phyloP scores from a whole-genome alignment of 1,140 invertebrate genomes.

The Dufourea novaeangliae region DNA sequence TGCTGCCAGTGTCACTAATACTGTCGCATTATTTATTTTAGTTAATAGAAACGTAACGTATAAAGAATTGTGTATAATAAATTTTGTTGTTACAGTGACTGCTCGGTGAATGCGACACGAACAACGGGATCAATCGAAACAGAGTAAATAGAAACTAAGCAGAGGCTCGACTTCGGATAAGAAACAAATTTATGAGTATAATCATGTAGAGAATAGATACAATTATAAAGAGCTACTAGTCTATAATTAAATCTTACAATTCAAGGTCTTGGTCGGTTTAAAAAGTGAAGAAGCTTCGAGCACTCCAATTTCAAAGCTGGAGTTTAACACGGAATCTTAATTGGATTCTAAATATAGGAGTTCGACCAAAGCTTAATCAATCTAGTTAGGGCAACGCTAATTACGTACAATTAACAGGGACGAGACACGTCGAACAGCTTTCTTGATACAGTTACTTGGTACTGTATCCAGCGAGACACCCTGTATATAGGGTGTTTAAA shows the following conservation, averaged over 20 bases:
- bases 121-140: too few relatives aligned
- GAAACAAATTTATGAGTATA: too few relatives aligned
- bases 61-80: too few relatives aligned
- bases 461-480: neutral
- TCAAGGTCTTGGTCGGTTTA: neutral
- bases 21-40: too few relatives aligned
- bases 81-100: too few relatives aligned
- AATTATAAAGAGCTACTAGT: neutral
- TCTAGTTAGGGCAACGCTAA: neutral
- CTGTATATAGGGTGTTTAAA: too few relatives aligned
- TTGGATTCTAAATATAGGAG: neutral
- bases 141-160: too few relatives aligned
- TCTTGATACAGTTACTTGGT: neutral
- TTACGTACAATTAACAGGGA: neutral
- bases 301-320: neutral
- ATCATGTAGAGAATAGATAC: neutral
- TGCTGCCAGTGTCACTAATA: too few relatives aligned
- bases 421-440: neutral
- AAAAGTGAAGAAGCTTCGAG: neutral
- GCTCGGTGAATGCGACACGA: too few relatives aligned
- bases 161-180: too few relatives aligned
- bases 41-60: too few relatives aligned
- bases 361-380: neutral
- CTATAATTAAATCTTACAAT: neutral
- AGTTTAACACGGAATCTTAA: neutral